Evolutionary conservation across 2,888 invertebrate genomes (phyloP).

Genomic region (Sabatieria punctata): DNA sequence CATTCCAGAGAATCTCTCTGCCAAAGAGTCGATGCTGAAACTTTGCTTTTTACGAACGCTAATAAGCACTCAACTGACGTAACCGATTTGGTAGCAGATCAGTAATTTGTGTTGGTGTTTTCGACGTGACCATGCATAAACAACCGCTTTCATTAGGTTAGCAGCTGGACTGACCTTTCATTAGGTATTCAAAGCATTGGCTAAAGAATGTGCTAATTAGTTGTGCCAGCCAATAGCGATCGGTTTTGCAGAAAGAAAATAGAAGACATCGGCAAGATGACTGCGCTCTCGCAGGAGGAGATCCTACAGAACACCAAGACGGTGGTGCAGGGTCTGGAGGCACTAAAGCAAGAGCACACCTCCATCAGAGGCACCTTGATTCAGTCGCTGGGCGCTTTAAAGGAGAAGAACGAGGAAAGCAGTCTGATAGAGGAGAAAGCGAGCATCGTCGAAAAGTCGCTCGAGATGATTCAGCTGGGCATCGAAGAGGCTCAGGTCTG

Average conservation of each 20-base stretch:
- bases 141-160: too few relatives aligned
- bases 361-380: slow-evolving; percentile 44
- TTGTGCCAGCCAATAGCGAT: too few relatives aligned
- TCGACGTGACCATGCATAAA: too few relatives aligned
- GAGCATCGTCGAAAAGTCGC: slow-evolving; percentile 71
- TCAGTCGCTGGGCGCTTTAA: slow-evolving; percentile 7
- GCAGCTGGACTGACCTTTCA: too few relatives aligned
- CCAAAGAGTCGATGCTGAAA: too few relatives aligned
- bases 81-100: too few relatives aligned
- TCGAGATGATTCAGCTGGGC: slow-evolving; percentile 89
- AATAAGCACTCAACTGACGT: too few relatives aligned
- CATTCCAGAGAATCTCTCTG: too few relatives aligned
- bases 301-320: slow-evolving; percentile 88
- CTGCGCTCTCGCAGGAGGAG: slow-evolving; percentile 87
- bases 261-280: slow-evolving; percentile 93
- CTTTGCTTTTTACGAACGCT: too few relatives aligned
- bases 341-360: slow-evolving; percentile 79
- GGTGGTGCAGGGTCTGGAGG: slow-evolving; percentile 81
- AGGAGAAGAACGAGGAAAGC: slow-evolving; percentile 30
- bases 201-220: too few relatives aligned
- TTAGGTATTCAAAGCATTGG: too few relatives aligned
- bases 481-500: slow-evolving; percentile 79
- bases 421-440: slow-evolving; percentile 60
- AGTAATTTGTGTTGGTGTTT: too few relatives aligned
- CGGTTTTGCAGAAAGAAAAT: slow-evolving; percentile 81